Evolutionary conservation across 2,113 vertebrate genomes (phyloP).

Genomic region (Enhydra lutris): DNA sequence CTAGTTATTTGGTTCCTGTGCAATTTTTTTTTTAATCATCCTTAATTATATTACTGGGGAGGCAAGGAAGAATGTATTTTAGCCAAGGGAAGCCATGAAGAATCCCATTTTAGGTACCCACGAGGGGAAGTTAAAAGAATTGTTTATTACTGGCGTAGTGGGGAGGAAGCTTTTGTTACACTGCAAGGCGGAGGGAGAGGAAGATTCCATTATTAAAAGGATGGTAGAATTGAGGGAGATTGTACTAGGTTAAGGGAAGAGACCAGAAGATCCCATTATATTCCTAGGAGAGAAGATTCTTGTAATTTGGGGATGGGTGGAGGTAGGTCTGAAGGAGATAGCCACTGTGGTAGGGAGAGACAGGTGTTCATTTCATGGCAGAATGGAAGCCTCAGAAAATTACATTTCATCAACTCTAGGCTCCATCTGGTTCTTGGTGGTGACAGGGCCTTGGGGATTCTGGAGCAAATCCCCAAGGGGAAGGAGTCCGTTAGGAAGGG

Average conservation of each 20-base stretch:
- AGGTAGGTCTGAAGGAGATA: not conserved
- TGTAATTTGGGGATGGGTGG: not conserved
- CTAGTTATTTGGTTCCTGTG: not conserved
- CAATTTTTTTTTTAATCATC: not conserved
- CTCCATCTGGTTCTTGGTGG: not conserved
- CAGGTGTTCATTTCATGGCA: fast-evolving
- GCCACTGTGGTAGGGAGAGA: not conserved
- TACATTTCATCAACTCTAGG: not conserved
- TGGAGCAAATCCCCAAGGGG: too few species aligned
- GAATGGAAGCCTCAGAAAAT: not conserved
- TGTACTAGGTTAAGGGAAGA: not conserved
- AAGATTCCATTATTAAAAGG: not conserved
- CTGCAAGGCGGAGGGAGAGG: not conserved
- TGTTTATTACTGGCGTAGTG: not conserved
- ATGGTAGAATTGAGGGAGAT: not conserved
- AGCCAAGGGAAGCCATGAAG: not conserved
- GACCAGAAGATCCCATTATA: not conserved
- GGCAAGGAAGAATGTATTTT: not conserved
- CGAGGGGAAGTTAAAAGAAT: not conserved
- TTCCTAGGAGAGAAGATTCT: not conserved
- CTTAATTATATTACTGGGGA: not conserved
- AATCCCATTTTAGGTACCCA: not conserved
- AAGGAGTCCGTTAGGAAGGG: not conserved
- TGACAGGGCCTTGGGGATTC: not conserved
- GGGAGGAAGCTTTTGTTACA: not conserved